A percentile compares a stretch with the other conserved stretches of the same genome.
phyloP scores from a whole-genome alignment of 92 coral and sea anemone species.

The Pocillopora grandis region DNA sequence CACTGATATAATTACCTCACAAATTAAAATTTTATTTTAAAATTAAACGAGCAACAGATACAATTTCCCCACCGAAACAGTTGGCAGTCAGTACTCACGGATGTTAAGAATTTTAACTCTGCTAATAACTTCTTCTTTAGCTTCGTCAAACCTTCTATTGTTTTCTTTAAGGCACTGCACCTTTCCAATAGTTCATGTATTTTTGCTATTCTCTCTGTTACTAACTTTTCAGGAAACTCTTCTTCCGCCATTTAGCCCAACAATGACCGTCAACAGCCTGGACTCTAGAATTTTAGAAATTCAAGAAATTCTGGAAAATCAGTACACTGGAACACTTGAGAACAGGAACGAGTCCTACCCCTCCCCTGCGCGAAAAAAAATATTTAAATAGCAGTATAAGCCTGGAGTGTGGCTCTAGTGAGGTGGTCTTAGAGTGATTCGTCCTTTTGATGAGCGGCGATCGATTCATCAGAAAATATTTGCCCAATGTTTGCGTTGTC shows the following conservation, averaged over 20 bases:
- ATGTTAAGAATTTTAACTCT: slow-evolving; percentile 68
- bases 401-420: too few species aligned
- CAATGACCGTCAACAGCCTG: not conserved
- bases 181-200: slow-evolving; percentile 21
- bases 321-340: too few species aligned
- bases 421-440: too few species aligned
- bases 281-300: not conserved
- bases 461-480: too few species aligned
- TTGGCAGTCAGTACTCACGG: slow-evolving; percentile 39
- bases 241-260: not conserved
- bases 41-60: not conserved
- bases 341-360: too few species aligned
- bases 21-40: too few species aligned
- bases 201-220: slow-evolving; percentile 22
- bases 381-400: too few species aligned
- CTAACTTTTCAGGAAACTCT: not conserved
- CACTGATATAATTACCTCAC: too few species aligned
- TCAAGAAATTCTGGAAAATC: too few species aligned
- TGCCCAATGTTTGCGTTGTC: too few species aligned
- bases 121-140: slow-evolving; percentile 65
- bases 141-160: slow-evolving; percentile 66
- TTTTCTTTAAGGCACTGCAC: slow-evolving; percentile 22
- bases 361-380: too few species aligned
- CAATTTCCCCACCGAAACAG: not conserved
- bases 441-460: too few species aligned